These are phyloP conservation scores for Platycercus adscitus DNA, from an alignment of 2,113 vertebrate species.

Conservation along the genomic window DNA sequence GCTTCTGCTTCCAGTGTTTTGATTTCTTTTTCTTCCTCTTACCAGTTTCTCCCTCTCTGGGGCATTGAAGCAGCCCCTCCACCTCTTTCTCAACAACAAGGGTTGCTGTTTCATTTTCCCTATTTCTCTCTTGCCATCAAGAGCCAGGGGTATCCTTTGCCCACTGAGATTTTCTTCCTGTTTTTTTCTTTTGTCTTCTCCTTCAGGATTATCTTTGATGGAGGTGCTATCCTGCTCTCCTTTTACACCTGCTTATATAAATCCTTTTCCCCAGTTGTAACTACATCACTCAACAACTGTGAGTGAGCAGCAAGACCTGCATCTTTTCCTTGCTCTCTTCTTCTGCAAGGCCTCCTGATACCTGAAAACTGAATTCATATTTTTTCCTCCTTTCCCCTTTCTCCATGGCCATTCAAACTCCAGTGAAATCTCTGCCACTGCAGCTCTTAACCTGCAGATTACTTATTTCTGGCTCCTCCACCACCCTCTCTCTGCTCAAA, in stretches of 20 bases:
- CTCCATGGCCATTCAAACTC: neutral
- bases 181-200: neutral
- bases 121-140: neutral
- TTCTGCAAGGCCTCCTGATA: neutral
- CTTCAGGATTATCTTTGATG: neutral
- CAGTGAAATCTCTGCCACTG: neutral
- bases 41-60: neutral
- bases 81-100: neutral
- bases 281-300: neutral
- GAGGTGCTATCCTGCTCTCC: neutral
- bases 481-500: neutral
- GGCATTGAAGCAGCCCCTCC: neutral
- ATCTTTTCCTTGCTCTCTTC: neutral
- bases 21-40: slow-evolving; percentile 23
- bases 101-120: neutral
- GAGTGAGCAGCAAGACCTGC: neutral
- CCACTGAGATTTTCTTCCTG: slow-evolving; percentile 6
- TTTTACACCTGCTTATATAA: neutral
- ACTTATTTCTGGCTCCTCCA: slow-evolving; percentile 9
- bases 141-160: neutral
- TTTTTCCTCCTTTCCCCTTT: neutral
- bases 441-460: neutral
- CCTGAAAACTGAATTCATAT: neutral
- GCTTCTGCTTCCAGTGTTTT: slow-evolving; percentile 35
- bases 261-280: neutral